Percentiles rank a stretch among this genome's conserved stretches.
Conservation (phyloP, 2,113 vertebrate genomes). For the Alethe diademata region DNA sequence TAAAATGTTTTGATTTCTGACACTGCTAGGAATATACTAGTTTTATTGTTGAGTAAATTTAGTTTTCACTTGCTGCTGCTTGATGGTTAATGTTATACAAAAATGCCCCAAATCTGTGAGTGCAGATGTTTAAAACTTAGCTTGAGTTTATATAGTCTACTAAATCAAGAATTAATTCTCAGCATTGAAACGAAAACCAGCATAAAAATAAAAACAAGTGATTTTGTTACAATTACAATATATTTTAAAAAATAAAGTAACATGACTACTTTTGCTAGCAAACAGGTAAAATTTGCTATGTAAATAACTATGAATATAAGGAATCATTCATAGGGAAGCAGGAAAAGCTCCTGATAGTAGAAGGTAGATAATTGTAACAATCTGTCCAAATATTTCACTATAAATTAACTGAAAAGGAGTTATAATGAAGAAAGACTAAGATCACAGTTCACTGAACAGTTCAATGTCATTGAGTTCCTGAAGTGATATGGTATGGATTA, state of each 20-base stretch:
- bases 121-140: background rate
- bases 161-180: background rate
- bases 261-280: background rate
- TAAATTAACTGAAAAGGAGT: background rate
- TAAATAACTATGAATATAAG: background rate
- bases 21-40: background rate
- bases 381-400: slow-evolving; percentile 42
- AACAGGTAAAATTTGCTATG: background rate
- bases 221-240: background rate
- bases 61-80: background rate
- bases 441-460: background rate
- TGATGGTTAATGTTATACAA: background rate
- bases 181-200: background rate
- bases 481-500: slow-evolving; percentile 5
- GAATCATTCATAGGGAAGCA: background rate
- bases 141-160: background rate
- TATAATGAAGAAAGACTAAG: background rate
- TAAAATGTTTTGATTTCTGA: background rate
- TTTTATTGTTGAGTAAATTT: background rate
- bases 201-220: background rate
- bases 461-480: background rate
- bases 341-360: background rate
- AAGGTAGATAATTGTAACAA: slow-evolving; percentile 19
- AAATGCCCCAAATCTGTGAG: background rate
- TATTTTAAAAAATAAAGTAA: background rate